phyloP scores from a whole-genome alignment of 35 echinoderm and acorn worm genomes.

The Diadema setosum region DNA sequence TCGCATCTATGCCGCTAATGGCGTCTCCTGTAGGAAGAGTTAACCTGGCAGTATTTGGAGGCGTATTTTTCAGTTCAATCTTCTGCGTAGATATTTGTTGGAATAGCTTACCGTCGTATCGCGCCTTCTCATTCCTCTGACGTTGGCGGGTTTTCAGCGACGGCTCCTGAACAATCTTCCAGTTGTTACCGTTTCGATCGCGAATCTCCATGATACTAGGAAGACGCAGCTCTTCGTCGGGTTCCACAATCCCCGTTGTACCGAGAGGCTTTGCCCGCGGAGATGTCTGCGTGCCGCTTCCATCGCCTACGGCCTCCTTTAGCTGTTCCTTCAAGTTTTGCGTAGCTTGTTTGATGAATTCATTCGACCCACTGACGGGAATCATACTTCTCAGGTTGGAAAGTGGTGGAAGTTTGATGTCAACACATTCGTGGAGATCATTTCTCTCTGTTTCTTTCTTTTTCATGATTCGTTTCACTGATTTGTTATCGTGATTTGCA shows the following conservation, averaged over 20 bases:
- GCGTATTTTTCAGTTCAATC: not conserved
- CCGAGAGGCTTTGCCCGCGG: not conserved
- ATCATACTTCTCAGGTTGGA: not conserved
- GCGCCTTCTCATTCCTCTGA: not conserved
- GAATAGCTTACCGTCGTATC: slow-evolving; percentile 21
- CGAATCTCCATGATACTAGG: slow-evolving; percentile 87
- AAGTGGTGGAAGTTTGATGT: not conserved
- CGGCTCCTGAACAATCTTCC: slow-evolving; percentile 81
- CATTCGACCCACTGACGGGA: not conserved
- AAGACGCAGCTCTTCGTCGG: slow-evolving; percentile 52
- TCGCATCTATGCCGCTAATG: not conserved
- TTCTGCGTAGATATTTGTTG: not conserved
- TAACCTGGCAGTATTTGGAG: not conserved
- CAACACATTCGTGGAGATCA: not conserved
- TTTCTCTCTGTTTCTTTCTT: not conserved
- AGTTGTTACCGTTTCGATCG: slow-evolving; percentile 80
- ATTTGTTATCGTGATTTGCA: not conserved
- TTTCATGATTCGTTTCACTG: no score
- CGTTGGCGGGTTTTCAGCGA: slow-evolving; percentile 5
- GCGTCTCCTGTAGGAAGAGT: not conserved
- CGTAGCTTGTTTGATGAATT: not conserved
- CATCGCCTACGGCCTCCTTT: slow-evolving; percentile 13
- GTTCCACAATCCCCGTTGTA: not conserved
- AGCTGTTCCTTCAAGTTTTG: not conserved
- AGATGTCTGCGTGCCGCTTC: not conserved